Evolutionary conservation across 2,113 vertebrate species (phyloP), one percentile per base, ranked within the genome.

Genomic region (Athene noctua): DNA sequence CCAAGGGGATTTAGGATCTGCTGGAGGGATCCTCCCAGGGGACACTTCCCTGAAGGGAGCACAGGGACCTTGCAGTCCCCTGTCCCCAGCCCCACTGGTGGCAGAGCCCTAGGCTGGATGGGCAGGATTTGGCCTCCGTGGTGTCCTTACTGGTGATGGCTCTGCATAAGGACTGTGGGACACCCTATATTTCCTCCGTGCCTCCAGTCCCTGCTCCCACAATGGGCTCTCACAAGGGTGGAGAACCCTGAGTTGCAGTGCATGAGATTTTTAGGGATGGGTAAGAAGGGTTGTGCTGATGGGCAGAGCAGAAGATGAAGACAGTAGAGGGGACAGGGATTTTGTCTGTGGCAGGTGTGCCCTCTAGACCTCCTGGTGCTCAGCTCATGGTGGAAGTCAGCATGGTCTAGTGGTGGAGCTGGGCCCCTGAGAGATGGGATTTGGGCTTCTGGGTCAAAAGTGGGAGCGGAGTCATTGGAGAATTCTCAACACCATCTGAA

Each of bases 31-130:
- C 27, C 13, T 82, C 38, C 51, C 49, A 51, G 11, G 38, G 40
- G 9, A 9, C 21, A 46, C 9, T 9, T 54, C 0, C 0, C 22
- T 29, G 23, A 18, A 61, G 46, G 40, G 32, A 47, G 8, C 0
- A 0, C 32, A 20, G 61, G 27, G 42, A 81, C 20, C 13, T 55
- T 34, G 44, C 0, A 0, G 32, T 91, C 19, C 19, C 7, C 14
- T 17, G 15, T 29, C 78, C 21, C 27, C 80, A 59, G 30, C 19
- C 21, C 32, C 1, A 6, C 5, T 0, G 2, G 29, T 20, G 47
- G 38, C 66, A 80, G 52, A 85, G 13, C 34, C 66, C n/a, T 36
- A 26, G 47, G 26, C 7, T 66, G 59, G 14, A 36, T 20, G 32
- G 47, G 57, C 68, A 75, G 32, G 51, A 81, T 78, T 92, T 83